Percentiles rank a stretch among this genome's conserved stretches.
phyloP scores from a whole-genome alignment of 2,797 vertebrate genomes.

The Melanotaenia maccullochi region DNA sequence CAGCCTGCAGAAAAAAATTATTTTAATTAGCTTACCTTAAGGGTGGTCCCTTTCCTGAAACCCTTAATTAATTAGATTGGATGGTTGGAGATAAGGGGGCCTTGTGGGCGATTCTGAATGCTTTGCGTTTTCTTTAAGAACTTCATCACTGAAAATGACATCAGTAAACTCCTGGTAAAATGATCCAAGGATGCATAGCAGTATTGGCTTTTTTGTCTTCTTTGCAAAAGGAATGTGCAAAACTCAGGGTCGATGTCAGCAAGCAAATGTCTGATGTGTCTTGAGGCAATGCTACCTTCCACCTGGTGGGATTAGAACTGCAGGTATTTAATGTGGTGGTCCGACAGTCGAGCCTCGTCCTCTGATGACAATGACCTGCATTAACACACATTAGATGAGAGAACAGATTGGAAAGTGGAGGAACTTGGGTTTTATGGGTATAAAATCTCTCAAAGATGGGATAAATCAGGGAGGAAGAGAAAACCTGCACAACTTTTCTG shows the following conservation, averaged over 20 bases:
- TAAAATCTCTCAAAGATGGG: slow-evolving; percentile 16
- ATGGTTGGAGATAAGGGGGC: slow-evolving; percentile 48
- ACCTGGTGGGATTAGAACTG: slow-evolving; percentile 70
- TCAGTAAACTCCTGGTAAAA: slow-evolving; percentile 36
- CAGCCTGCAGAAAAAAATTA: slow-evolving; percentile 50
- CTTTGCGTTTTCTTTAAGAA: slow-evolving; percentile 43
- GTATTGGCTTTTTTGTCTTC: background rate
- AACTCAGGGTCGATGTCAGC: no score
- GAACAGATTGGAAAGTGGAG: slow-evolving; percentile 23
- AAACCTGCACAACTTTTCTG: background rate
- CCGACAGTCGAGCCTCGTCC: slow-evolving; percentile 31
- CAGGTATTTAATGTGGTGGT: slow-evolving; percentile 71
- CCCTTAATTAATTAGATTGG: slow-evolving; percentile 64
- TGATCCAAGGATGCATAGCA: background rate
- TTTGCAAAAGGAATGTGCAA: background rate
- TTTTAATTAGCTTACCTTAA: slow-evolving; percentile 69
- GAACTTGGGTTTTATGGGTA: slow-evolving; percentile 31
- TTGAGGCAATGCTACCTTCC: slow-evolving; percentile 54
- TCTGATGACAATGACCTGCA: slow-evolving; percentile 51
- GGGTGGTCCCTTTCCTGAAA: slow-evolving; percentile 52
- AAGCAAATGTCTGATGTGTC: slow-evolving; percentile 7
- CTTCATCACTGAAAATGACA: slow-evolving; percentile 49
- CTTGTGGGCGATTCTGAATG: slow-evolving; percentile 37
- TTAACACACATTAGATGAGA: slow-evolving; percentile 53
- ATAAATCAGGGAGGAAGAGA: slow-evolving; percentile 3